Percentiles rank a stretch among this genome's conserved stretches.
Evolutionary conservation across 2,797 vertebrate genomes (phyloP).

Genomic region (Tachyglossus aculeatus): DNA sequence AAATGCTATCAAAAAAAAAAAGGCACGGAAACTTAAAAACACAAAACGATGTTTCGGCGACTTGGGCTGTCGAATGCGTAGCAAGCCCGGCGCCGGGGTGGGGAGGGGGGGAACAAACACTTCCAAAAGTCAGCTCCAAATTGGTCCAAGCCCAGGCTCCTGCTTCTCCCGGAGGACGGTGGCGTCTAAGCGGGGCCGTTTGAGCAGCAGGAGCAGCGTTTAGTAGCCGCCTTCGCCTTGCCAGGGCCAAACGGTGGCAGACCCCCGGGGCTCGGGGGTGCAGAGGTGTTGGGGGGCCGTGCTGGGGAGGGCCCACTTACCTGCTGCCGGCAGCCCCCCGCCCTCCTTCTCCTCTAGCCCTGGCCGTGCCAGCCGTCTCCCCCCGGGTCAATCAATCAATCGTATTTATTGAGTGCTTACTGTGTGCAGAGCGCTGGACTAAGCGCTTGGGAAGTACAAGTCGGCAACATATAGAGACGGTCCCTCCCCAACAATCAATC

Average conservation of each 20-base stretch:
- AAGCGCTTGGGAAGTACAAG: too few relatives aligned
- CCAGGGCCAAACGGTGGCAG: background rate
- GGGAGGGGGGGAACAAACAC: background rate
- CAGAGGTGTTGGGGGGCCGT: background rate
- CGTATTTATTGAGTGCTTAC: too few relatives aligned
- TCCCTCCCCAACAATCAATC: too few relatives aligned
- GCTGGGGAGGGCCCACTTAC: background rate
- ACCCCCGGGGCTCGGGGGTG: background rate
- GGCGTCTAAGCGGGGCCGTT: too few relatives aligned
- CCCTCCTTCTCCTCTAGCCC: background rate
- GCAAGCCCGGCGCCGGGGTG: slow-evolving; percentile 8
- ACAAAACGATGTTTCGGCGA: background rate
- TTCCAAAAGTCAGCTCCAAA: background rate
- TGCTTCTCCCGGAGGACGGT: background rate
- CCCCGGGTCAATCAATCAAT: too few relatives aligned
- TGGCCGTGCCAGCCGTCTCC: background rate
- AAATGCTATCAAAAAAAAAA: too few relatives aligned
- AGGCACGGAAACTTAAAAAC: slow-evolving; percentile 14
- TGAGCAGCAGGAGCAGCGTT: too few relatives aligned
- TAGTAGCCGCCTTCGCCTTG: background rate
- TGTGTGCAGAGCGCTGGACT: too few relatives aligned
- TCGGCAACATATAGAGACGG: too few relatives aligned
- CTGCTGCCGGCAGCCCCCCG: slow-evolving; percentile 6
- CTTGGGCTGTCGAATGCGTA: slow-evolving; percentile 32
- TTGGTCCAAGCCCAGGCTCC: background rate